phyloP scores from a whole-genome alignment of 2,113 vertebrate species.

The Columba janthina region DNA sequence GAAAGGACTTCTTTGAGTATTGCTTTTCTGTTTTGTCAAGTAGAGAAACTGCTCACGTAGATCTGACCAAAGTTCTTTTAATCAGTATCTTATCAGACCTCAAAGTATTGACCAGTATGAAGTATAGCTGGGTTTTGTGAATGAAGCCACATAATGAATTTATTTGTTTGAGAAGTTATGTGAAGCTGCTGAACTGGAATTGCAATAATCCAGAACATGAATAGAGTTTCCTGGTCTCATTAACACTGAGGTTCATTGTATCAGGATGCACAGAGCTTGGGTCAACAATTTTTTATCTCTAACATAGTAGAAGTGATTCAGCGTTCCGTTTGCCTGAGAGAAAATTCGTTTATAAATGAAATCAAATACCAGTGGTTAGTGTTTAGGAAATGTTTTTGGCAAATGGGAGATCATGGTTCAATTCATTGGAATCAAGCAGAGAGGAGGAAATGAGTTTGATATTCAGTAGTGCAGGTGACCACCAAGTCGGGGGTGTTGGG shows the following conservation, averaged over 20 bases:
- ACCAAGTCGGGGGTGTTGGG: neutral
- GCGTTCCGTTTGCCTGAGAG: neutral
- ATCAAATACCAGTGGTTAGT: neutral
- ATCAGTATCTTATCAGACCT: neutral
- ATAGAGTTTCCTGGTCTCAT: slow-evolving; percentile 25
- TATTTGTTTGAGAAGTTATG: slow-evolving; percentile 7
- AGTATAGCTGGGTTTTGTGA: slow-evolving; percentile 27
- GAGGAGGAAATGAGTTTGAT: neutral
- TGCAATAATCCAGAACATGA: slow-evolving; percentile 38
- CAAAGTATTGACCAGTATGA: neutral
- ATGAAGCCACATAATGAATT: slow-evolving; percentile 23
- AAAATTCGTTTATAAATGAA: slow-evolving; percentile 19
- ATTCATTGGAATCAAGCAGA: neutral
- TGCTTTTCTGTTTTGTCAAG: neutral
- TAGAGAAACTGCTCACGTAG: neutral
- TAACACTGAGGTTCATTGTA: slow-evolving; percentile 53
- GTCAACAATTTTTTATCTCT: slow-evolving; percentile 45
- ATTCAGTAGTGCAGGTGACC: neutral
- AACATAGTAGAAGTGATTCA: neutral
- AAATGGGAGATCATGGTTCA: neutral
- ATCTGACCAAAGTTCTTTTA: neutral
- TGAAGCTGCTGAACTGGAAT: slow-evolving; percentile 60
- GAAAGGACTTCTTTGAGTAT: neutral
- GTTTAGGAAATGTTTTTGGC: neutral
- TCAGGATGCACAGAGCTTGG: neutral